Evolutionary conservation across 2,888 invertebrate species (phyloP), one percentile per base, ranked within the genome.

Genomic region (Opisthograptis luteolata): DNA sequence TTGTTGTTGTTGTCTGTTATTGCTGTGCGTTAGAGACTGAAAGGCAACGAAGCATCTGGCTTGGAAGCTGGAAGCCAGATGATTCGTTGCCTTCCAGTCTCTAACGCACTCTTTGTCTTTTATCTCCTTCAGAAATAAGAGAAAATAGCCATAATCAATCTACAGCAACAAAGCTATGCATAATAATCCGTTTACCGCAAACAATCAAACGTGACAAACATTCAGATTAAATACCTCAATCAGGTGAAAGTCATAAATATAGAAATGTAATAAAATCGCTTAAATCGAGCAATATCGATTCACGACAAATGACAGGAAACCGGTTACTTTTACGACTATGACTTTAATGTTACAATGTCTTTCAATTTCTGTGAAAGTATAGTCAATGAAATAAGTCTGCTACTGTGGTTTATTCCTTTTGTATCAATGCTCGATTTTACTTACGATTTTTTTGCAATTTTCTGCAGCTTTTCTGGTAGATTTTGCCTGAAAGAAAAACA

Each of bases 251-350:
- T 13, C 13, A 39, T 49, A 37, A 31, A 43, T 31, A 49, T 32
- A 37, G 43, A 49, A 36, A 32, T n/a, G 42, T 32, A 49, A 49
- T 49, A 49, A 49, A 49, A 49, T 27, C 42, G 32, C 43, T 49
- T 37, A 43, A 49, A 37, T 49, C 49, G 49, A 49, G 43, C 43
- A 32, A 49, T 49, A 49, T 22, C 24, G 43, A 49, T 49, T 43
- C 49, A 49, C 37, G 42, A 49, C 49, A 49, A 42, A 43, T 43
- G 42, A 49, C 49, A 43, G 49, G 43, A 43, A 49, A 49, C 37
- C 42, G 37, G 49, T 49, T 35, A 40, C 28, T 41, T 47, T 49
- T 37, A 49, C 43, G 49, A 43, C 22, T 43, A 43, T 37, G 36
- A 37, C 41, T 49, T 31, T 49, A 27, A 49, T 49, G 43, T 49